These are phyloP conservation scores for Pedionomus torquatus DNA, from an alignment of 2,113 vertebrate species.

Conservation along the genomic window DNA sequence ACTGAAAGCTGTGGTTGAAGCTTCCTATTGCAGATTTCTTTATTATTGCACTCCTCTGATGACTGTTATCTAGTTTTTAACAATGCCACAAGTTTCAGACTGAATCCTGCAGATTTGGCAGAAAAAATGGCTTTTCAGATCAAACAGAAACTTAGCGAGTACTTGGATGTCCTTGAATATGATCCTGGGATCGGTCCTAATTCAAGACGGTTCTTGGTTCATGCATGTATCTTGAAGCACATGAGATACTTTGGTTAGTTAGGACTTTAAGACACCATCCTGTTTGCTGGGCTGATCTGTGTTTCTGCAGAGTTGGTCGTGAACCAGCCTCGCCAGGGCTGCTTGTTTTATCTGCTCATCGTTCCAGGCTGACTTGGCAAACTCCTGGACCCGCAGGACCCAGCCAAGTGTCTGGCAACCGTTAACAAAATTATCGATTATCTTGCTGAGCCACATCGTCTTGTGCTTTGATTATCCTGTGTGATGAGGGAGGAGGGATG, in stretches of 20 bases:
- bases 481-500: not conserved
- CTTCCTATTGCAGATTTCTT: conserved; percentile 35
- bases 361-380: conserved; percentile 17
- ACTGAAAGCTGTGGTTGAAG: conserved; percentile 56
- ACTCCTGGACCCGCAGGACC: not conserved
- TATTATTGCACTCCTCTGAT: conserved; percentile 24
- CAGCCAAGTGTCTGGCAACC: conserved; percentile 24
- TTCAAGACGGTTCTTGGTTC: not conserved
- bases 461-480: not conserved
- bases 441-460: not conserved
- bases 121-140: not conserved
- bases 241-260: not conserved
- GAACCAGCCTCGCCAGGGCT: not conserved
- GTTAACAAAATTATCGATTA: conserved; percentile 15
- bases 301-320: not conserved
- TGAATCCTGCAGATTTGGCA: not conserved
- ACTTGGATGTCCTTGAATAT: not conserved
- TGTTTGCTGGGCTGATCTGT: not conserved
- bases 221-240: not conserved
- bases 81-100: conserved; percentile 41
- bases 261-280: not conserved
- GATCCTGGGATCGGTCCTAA: not conserved
- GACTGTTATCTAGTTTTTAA: conserved; percentile 24
- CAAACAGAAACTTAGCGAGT: not conserved
- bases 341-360: not conserved